Percentiles rank a stretch among this genome's conserved stretches.
These are phyloP conservation scores for Sisor rabdophorus DNA, from an alignment of 2,113 vertebrate genomes.

Conservation along the genomic window DNA sequence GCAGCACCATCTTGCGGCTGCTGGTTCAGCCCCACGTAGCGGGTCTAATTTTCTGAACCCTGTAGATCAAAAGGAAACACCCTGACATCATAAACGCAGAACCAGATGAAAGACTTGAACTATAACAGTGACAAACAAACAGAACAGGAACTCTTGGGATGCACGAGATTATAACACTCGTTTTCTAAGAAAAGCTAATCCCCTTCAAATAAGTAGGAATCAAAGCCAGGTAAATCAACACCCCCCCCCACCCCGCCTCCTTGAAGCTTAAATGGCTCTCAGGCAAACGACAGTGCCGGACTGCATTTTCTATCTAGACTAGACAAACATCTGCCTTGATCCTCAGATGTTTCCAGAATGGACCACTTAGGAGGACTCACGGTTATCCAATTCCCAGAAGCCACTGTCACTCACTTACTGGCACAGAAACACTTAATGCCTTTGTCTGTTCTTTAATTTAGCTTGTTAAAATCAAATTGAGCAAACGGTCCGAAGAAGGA, in stretches of 20 bases:
- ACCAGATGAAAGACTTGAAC: conserved; percentile 48
- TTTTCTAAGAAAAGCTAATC: not conserved
- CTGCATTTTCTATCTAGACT: conserved; percentile 61
- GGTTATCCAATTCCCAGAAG: conserved; percentile 76
- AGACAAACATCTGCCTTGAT: conserved; percentile 77
- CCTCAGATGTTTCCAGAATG: conserved; percentile 72
- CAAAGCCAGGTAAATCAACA: not conserved
- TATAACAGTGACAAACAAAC: conserved; percentile 39
- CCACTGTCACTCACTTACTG: conserved; percentile 76
- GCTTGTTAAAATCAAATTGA: conserved; percentile 79
- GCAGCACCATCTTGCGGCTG: conserved; percentile 63
- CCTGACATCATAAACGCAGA: conserved; percentile 46
- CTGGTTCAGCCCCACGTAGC: conserved; percentile 56
- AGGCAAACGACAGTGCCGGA: conserved; percentile 53
- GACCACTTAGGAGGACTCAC: conserved; percentile 76
- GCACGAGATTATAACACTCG: conserved; percentile 1
- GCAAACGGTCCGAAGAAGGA: conserved; percentile 66
- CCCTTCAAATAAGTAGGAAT: not conserved
- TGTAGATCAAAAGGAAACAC: conserved; percentile 49
- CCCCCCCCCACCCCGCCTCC: not conserved
- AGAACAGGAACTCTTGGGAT: conserved; percentile 21
- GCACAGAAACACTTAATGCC: conserved; percentile 76
- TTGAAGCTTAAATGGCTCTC: conserved; percentile 54
- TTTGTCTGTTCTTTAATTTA: conserved; percentile 78
- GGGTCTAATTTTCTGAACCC: conserved; percentile 56